Conservation (phyloP, 2,888 invertebrate species). For the Agrochola lota region DNA sequence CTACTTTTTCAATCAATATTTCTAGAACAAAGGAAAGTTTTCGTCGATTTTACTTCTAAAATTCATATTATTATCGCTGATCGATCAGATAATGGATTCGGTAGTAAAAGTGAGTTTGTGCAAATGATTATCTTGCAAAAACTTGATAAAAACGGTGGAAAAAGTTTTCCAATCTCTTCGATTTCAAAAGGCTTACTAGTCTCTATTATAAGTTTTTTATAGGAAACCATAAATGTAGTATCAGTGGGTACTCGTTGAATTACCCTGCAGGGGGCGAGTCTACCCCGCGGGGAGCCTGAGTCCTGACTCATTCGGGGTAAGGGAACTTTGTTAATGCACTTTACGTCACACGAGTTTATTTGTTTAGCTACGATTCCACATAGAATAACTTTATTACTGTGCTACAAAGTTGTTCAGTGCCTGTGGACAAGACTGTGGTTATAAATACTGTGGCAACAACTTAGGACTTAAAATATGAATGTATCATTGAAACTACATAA, state of each 20-base stretch:
- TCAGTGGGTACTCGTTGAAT: constrained; percentile 58
- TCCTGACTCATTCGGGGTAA: constrained; percentile 74
- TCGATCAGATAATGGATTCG: constrained; percentile 18
- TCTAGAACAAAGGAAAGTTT: constrained; percentile 55
- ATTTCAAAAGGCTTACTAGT: constrained; percentile 49
- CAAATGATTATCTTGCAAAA: constrained; percentile 39
- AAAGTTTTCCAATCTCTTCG: constrained; percentile 50
- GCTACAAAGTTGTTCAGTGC: constrained; percentile 31
- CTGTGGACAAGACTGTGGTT: constrained; percentile 5
- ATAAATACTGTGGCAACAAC: constrained; percentile 28
- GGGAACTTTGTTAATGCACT: constrained; percentile 82
- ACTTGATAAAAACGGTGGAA: constrained; percentile 20
- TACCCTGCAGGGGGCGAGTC: constrained; percentile 66
- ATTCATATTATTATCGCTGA: constrained; percentile 19
- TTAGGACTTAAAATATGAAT: neutral
- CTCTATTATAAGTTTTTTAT: constrained; percentile 52
- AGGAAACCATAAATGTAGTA: constrained; percentile 60
- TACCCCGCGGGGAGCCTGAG: constrained; percentile 67
- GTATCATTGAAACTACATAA: constrained; percentile 6
- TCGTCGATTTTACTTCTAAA: constrained; percentile 6
- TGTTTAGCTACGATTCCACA: constrained; percentile 52
- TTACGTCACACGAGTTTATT: constrained; percentile 70
- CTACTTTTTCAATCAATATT: constrained; percentile 50
- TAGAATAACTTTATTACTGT: constrained; percentile 56
- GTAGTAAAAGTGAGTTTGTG: constrained; percentile 26